Conservation (phyloP, 2,113 vertebrate genomes). For the Eira barbara region DNA sequence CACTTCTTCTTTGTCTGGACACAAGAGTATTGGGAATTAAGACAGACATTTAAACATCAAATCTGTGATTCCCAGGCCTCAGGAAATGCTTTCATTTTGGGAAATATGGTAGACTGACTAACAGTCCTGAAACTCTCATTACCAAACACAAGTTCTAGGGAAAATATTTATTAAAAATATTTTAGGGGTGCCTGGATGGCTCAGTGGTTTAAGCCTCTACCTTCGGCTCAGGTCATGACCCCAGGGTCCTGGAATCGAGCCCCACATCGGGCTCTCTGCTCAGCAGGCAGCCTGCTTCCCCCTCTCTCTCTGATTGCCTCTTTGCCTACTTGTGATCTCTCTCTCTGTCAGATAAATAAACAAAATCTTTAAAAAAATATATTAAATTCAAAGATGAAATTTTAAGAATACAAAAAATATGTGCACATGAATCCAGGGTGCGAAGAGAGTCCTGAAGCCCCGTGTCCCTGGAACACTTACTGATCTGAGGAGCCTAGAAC, state of each 20-base stretch:
- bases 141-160: neutral
- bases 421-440: accelerated
- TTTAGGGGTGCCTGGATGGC: too few relatives aligned
- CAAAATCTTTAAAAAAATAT: neutral
- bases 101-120: neutral
- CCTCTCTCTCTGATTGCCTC: too few relatives aligned
- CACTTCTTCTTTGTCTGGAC: neutral
- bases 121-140: neutral
- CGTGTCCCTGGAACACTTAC: too few relatives aligned
- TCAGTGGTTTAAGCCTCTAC: too few relatives aligned
- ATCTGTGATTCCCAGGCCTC: neutral
- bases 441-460: too few relatives aligned
- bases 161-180: neutral
- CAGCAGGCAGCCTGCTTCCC: too few relatives aligned
- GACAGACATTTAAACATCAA: neutral
- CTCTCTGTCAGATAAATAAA: too few relatives aligned
- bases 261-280: too few relatives aligned
- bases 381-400: neutral
- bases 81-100: neutral
- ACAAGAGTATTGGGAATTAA: neutral
- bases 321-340: too few relatives aligned
- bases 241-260: too few relatives aligned
- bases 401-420: neutral
- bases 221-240: too few relatives aligned
- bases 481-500: neutral